Evolutionary conservation across 2,797 vertebrate species (phyloP), one percentile per base, ranked within the genome.

Genomic region (Rhincodon typus): DNA sequence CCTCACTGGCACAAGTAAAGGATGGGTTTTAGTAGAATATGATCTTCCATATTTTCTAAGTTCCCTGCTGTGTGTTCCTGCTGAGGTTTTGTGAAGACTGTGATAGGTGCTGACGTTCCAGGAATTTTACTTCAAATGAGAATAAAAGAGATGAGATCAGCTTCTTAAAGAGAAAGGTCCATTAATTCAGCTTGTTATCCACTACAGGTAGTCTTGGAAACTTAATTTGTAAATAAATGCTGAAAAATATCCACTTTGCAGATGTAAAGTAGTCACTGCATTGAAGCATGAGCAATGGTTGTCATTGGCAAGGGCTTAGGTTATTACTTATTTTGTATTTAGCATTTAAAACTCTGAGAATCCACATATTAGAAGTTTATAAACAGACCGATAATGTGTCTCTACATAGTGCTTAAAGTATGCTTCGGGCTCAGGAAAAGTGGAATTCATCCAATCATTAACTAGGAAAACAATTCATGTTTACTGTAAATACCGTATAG

Each of bases 101-200:
- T 66, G 66, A 66, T 42, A 38, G 90, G 1, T 93, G 90, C 90
- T 67, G 90, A 69, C n/a, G n/a, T 69, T 42, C 19, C 3, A 0
- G 90, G 7, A 69, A 69, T 69, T 93, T 27, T 67, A 38, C n/a
- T 69, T 25, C 66, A 42, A n/a, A 93, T 69, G 62, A 69, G 19
- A 93, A 93, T 13, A 69, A 93, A 93, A 69, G 90, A 42, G 90
- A 93, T n/a, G 57, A 91, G 57, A n/a, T 91, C 57, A 62, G 53
- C 30, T 62, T 93, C 67, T 69, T 42, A 69, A 93, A 23, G 62
- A 93, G 90, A 67, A 66, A 67, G 4, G 21, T 67, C n/a, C n/a
- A 67, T 67, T 69, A 93, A 93, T 93, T 21, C 66, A 42, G n/a
- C n/a, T n/a, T 42, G 23, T 67, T 30, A 66, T n/a, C 53, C 57